phyloP scores from a whole-genome alignment of 1,140 invertebrate species.

The Lysiphlebus fabarum region DNA sequence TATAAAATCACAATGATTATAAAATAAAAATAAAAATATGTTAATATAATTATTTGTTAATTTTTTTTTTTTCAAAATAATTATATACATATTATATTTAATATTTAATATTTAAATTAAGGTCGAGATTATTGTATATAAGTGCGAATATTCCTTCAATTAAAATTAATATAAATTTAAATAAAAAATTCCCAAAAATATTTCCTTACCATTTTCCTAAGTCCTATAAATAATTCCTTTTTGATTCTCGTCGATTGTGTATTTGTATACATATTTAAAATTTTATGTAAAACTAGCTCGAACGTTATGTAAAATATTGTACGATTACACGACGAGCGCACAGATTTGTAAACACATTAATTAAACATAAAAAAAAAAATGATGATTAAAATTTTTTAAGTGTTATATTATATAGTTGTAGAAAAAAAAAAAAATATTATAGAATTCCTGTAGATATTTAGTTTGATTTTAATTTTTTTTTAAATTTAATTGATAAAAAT shows the following conservation, averaged over 20 bases:
- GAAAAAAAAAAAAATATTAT: too few relatives aligned
- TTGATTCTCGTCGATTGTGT: slow-evolving; percentile 24
- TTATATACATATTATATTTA: too few relatives aligned
- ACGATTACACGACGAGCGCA: slow-evolving; percentile 47
- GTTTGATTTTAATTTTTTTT: too few relatives aligned
- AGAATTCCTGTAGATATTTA: too few relatives aligned
- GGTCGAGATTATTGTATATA: slow-evolving; percentile 14
- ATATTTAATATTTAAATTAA: too few relatives aligned
- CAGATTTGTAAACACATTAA: slow-evolving; percentile 49
- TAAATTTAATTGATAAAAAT: too few relatives aligned
- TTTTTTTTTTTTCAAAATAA: slow-evolving; percentile 40
- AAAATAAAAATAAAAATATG: too few relatives aligned
- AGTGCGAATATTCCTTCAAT: not conserved
- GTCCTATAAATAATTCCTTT: too few relatives aligned
- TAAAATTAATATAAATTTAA: too few relatives aligned
- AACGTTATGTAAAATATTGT: slow-evolving; percentile 33
- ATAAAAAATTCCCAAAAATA: too few relatives aligned
- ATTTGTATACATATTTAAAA: slow-evolving; percentile 20
- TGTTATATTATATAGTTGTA: too few relatives aligned
- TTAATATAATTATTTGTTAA: not conserved
- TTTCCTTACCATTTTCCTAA: too few relatives aligned
- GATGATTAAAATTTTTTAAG: slow-evolving; percentile 10
- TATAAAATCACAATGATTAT: not conserved
- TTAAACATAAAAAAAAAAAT: slow-evolving; percentile 10
- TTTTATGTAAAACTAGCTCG: slow-evolving; percentile 9